These are phyloP conservation scores for Caenorhabditis macrosperma DNA, from an alignment of 2,888 invertebrate genomes.

Conservation along the genomic window DNA sequence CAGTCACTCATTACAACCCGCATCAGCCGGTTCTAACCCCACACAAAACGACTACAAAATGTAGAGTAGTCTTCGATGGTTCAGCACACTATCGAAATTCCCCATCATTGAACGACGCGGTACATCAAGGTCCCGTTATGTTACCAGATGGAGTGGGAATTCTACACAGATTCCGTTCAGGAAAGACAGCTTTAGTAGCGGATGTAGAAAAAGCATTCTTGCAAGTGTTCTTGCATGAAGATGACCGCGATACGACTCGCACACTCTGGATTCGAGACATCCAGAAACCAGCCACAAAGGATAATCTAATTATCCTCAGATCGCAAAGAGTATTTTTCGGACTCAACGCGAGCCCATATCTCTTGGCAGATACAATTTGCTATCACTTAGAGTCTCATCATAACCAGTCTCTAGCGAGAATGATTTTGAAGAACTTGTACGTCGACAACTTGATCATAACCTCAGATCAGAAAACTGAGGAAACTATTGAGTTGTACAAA, in stretches of 20 bases:
- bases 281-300: conserved; percentile 3
- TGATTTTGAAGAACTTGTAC: conserved; percentile 54
- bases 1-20: conserved; percentile 40
- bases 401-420: neutral
- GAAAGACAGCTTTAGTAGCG: too few species aligned
- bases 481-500: conserved; percentile 16
- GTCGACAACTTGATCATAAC: conserved; percentile 65
- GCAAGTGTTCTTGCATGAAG: conserved; percentile 33
- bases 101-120: conserved; percentile 59
- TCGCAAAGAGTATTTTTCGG: conserved; percentile 60
- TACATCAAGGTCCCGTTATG: conserved; percentile 54
- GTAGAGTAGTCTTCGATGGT: too few species aligned
- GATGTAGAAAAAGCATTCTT: conserved; percentile 67
- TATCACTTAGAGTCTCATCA: conserved; percentile 40
- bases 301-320: conserved; percentile 48
- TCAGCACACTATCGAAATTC: conserved; percentile 20
- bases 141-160: conserved; percentile 50
- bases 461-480: neutral
- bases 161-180: conserved; percentile 53
- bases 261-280: conserved; percentile 56
- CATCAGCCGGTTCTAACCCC: conserved; percentile 60
- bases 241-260: conserved; percentile 34
- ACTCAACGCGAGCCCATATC: too few species aligned
- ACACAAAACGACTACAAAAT: conserved; percentile 56
- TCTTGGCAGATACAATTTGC: conserved; percentile 40